Base-by-base conservation (phyloP, 1,140 invertebrate genomes). In the Scaptomyza pallida region DNA sequence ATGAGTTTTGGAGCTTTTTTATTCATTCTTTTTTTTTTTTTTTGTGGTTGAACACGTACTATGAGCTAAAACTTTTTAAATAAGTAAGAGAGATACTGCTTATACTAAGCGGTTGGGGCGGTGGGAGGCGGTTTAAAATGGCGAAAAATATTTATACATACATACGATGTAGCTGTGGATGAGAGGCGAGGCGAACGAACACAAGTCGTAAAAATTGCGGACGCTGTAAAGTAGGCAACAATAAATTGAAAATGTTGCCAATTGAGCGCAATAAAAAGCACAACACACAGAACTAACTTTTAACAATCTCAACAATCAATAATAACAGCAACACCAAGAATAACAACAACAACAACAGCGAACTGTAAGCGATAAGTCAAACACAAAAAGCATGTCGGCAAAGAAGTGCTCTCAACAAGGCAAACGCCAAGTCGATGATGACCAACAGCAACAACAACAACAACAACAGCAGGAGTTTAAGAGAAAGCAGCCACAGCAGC, bases 1-100 rank as follows among this genome's bases (percentile, higher is more conserved):
- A 54, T 70, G 59, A 79, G 60, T 80, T 81, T 52, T 12, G 60
- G n/a, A n/a, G n/a, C n/a, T n/a, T n/a, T n/a, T n/a, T n/a, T n/a
- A n/a, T n/a, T n/a, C n/a, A n/a, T n/a, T n/a, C n/a, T n/a, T n/a
- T n/a, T n/a, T n/a, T n/a, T n/a, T n/a, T n/a, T n/a, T n/a, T n/a
- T n/a, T 16, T 35, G 47, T 26, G 45, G 35, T 17, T 33, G 23
- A 6, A 41, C 67, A 72, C 56, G 72, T 60, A 60, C 16, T 23
- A 35, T 52, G 75, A 65, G 75, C 78, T 75, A 76, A 77, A 85
- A 85, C 81, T 85, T 85, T 86, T 81, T 77, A 65, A 77, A 76
- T 73, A 81, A 86, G 64, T 86, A 86, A 57, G 70, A 56, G 64
- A 62, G 45, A 73, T 9, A 30, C 6, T 30, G 6, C 1, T n/a